phyloP scores from a whole-genome alignment of 1,140 invertebrate genomes.

The Drosophila burlai region DNA sequence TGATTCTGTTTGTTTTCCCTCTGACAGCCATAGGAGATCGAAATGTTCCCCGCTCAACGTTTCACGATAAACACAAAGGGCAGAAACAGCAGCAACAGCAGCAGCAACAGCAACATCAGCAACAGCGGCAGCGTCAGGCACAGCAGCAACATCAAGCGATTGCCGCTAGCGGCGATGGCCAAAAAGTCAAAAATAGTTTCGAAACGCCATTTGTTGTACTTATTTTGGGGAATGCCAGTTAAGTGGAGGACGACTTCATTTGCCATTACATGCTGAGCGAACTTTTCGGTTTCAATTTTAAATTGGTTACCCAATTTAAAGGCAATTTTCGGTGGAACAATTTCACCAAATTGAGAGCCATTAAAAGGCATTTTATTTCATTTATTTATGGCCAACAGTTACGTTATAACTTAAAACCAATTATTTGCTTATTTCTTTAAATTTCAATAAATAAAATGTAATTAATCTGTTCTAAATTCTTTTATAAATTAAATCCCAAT shows the following conservation, averaged over 20 bases:
- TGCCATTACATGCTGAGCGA: constrained; percentile 34
- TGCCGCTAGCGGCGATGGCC: constrained; percentile 49
- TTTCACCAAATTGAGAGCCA: background rate
- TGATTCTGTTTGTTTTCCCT: constrained; percentile 79
- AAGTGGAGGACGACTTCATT: constrained; percentile 43
- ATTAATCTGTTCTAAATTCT: too few species aligned
- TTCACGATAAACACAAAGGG: constrained; percentile 54
- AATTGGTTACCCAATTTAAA: constrained; percentile 21
- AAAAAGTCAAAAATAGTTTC: constrained; percentile 81
- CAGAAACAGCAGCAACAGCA: constrained; percentile 30
- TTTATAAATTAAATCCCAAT: too few species aligned
- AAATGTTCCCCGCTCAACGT: constrained; percentile 23
- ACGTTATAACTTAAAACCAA: background rate
- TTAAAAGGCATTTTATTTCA: background rate
- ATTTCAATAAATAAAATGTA: background rate
- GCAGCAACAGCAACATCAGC: constrained; percentile 13
- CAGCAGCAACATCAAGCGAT: constrained; percentile 40
- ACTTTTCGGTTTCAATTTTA: constrained; percentile 20
- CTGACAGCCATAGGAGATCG: constrained; percentile 70
- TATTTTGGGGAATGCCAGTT: constrained; percentile 55
- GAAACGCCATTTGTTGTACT: constrained; percentile 77
- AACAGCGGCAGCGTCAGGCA: constrained; percentile 24
- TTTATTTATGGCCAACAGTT: background rate
- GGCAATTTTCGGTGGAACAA: background rate
- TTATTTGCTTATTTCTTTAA: background rate